Evolutionary conservation across 2,113 vertebrate species (phyloP).

Genomic region (Trematomus loennbergii): DNA sequence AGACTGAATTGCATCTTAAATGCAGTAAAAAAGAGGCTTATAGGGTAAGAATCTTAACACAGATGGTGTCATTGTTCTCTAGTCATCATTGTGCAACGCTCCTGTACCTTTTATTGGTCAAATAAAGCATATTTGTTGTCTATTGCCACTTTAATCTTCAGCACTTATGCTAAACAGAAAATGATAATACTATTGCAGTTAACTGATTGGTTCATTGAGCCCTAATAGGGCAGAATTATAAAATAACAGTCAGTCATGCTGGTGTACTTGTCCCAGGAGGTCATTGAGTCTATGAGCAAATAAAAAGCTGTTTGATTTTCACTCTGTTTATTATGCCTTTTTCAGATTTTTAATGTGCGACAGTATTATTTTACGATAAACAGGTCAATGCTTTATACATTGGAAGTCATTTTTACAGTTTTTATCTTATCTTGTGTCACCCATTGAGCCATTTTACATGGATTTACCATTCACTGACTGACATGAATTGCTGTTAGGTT

Average conservation of each 20-base stretch:
- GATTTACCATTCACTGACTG: slow-evolving; percentile 5
- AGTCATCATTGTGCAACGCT: no score
- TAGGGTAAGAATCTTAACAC: no score
- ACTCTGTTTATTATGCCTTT: background rate
- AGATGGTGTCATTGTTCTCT: no score
- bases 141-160: background rate
- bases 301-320: background rate
- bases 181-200: background rate
- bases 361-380: background rate
- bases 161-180: background rate
- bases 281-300: background rate
- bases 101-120: no score
- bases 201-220: background rate
- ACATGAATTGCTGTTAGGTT: slow-evolving; percentile 38
- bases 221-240: background rate
- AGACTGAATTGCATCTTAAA: no score
- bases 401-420: background rate
- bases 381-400: background rate
- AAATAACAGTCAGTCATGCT: background rate
- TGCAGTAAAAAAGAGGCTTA: no score
- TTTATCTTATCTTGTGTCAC: background rate
- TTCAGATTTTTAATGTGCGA: background rate
- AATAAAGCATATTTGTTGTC: no score
- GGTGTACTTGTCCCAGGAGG: background rate
- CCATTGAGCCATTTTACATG: slow-evolving; percentile 10